phyloP scores from a whole-genome alignment of 2,888 invertebrate species.

The Cheilosia vulpina region DNA sequence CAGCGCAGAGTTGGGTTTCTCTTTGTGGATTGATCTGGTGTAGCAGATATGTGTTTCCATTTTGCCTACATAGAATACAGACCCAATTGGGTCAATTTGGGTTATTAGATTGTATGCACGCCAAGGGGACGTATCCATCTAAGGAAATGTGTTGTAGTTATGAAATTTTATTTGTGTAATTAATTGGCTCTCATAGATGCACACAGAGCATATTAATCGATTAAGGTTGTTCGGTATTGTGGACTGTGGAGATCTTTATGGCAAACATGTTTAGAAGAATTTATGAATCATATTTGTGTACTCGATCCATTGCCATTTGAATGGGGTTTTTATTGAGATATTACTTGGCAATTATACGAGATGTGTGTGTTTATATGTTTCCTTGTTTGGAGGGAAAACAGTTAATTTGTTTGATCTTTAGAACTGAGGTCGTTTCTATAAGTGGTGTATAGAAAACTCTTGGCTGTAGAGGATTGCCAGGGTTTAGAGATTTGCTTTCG shows the following conservation, averaged over 20 bases:
- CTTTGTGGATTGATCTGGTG: conserved; percentile 52
- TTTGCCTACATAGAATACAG: not conserved
- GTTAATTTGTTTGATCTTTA: conserved; percentile 8
- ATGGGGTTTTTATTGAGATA: conserved; percentile 54
- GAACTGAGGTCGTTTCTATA: conserved; percentile 29
- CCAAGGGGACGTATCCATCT: conserved; percentile 57
- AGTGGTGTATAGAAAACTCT: conserved; percentile 2
- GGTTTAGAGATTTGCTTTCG: not conserved
- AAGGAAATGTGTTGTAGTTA: conserved; percentile 49
- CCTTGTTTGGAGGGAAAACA: conserved; percentile 48
- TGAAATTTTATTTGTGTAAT: conserved; percentile 46
- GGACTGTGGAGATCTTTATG: conserved; percentile 20
- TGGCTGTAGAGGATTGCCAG: not conserved
- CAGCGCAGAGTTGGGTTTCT: conserved; percentile 21
- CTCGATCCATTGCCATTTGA: conserved; percentile 60
- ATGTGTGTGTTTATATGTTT: conserved; percentile 10
- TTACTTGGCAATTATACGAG: conserved; percentile 32
- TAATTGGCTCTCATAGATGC: conserved; percentile 35
- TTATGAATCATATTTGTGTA: conserved; percentile 31
- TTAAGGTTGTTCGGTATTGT: conserved; percentile 28
- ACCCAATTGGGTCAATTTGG: conserved; percentile 39
- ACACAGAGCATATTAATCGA: conserved; percentile 31
- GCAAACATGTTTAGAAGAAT: conserved; percentile 36
- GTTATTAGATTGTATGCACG: conserved; percentile 46
- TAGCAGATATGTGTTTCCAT: conserved; percentile 17